Percentiles rank a stretch among this genome's conserved stretches.
Conservation (phyloP, 1,140 invertebrate species). For the Trichomalopsis sarcophagae region DNA sequence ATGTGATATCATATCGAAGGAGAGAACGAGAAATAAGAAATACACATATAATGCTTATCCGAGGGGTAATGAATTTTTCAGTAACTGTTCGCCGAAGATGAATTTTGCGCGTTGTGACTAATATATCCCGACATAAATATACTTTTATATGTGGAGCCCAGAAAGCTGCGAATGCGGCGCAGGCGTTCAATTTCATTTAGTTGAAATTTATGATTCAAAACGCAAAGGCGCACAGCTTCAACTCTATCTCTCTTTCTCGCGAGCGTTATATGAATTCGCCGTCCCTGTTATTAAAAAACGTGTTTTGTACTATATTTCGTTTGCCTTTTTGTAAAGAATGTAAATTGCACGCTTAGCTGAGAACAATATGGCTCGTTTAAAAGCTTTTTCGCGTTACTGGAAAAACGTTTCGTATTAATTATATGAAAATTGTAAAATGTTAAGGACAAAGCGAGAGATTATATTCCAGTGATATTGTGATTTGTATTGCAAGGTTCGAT, state of each 20-base stretch:
- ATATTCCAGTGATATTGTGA: too few relatives aligned
- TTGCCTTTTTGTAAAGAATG: not conserved
- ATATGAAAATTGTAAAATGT: too few relatives aligned
- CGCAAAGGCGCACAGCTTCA: not conserved
- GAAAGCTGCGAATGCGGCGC: not conserved
- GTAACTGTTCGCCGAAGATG: not conserved
- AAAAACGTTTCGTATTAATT: too few relatives aligned
- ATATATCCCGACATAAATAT: not conserved
- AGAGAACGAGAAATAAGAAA: too few relatives aligned
- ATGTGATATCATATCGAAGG: too few relatives aligned
- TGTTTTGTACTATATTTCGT: not conserved
- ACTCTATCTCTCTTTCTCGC: too few relatives aligned
- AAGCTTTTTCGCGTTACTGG: too few relatives aligned
- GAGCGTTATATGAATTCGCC: not conserved
- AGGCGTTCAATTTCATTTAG: not conserved
- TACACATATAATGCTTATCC: not conserved
- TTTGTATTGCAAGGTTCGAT: too few relatives aligned
- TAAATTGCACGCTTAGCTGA: too few relatives aligned
- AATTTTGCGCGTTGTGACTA: not conserved
- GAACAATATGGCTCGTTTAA: too few relatives aligned
- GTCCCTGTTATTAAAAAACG: too few relatives aligned
- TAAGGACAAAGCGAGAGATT: too few relatives aligned
- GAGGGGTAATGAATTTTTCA: not conserved
- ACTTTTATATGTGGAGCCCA: not conserved
- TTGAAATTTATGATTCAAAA: constrained; percentile 6